Conservation (phyloP, 2,113 vertebrate genomes). For the Myxocyprinus asiaticus region DNA sequence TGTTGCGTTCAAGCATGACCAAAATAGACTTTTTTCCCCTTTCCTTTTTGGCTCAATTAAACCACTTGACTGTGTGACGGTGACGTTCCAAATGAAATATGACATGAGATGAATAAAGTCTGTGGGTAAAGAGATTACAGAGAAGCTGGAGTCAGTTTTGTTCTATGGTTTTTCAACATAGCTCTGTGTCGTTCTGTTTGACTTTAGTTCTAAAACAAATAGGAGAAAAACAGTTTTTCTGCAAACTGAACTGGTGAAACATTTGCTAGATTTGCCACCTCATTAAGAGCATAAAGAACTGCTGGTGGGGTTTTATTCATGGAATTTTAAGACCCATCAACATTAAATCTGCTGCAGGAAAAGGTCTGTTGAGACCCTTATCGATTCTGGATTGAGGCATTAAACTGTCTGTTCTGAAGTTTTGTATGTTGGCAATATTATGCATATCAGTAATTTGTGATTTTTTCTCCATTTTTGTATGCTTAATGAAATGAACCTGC, state of each 20-base stretch:
- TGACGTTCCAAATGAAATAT: conserved; percentile 23
- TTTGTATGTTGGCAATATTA: conserved; percentile 16
- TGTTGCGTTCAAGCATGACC: neutral
- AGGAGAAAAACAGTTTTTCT: neutral
- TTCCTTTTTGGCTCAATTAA: conserved; percentile 3
- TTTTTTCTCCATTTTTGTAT: too few relatives aligned
- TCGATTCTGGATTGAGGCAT: neutral
- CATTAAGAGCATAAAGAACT: conserved; percentile 18
- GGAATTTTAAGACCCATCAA: neutral
- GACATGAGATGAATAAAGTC: conserved; percentile 20
- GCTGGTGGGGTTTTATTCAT: neutral
- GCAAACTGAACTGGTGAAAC: neutral
- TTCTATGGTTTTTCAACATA: conserved; percentile 2
- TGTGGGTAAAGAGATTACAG: conserved; percentile 30
- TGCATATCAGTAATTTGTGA: neutral
- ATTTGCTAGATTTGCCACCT: neutral
- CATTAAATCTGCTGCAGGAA: neutral
- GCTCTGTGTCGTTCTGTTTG: conserved; percentile 14
- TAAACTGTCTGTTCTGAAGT: neutral
- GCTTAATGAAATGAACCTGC: too few relatives aligned
- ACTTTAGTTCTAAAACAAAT: neutral
- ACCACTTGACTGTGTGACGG: neutral
- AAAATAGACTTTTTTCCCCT: conserved; percentile 8
- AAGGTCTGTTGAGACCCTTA: neutral
- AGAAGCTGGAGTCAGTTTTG: neutral